phyloP scores from a whole-genome alignment of 2,797 vertebrate genomes.

The Megaceryle alcyon region DNA sequence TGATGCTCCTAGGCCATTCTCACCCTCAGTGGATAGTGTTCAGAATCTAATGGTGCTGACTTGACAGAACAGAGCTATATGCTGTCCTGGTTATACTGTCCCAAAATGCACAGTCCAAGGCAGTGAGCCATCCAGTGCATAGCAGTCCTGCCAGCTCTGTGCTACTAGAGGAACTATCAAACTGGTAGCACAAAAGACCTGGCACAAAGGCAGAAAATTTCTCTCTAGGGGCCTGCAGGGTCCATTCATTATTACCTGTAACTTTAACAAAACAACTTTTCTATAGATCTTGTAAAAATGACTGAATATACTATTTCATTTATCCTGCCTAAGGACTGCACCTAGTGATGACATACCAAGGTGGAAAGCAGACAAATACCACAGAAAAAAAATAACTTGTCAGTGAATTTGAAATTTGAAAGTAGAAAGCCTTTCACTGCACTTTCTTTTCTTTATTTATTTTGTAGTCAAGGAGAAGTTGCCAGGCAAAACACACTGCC shows the following conservation, averaged over 20 bases:
- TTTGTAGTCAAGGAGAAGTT: constrained; percentile 40
- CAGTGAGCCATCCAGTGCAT: background rate
- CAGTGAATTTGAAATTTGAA: background rate
- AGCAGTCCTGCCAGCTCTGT: background rate
- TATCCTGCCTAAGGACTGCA: background rate
- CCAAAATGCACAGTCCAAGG: background rate
- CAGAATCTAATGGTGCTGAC: background rate
- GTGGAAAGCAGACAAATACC: background rate
- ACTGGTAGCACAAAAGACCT: background rate
- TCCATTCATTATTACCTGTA: constrained; percentile 21
- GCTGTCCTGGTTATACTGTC: background rate
- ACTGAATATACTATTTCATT: background rate
- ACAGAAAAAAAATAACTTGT: background rate
- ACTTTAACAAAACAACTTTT: background rate
- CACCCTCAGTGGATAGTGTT: background rate
- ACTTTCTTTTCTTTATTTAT: constrained; percentile 17
- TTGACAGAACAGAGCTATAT: background rate
- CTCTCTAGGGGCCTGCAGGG: background rate
- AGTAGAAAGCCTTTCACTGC: background rate
- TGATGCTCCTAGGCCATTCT: background rate
- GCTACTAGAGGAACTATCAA: background rate
- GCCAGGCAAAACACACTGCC: constrained; percentile 31
- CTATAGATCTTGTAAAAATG: background rate
- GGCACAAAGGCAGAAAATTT: background rate
- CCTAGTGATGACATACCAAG: background rate